Conservation (phyloP, 2,797 vertebrate species). For the Alauda arvensis region DNA sequence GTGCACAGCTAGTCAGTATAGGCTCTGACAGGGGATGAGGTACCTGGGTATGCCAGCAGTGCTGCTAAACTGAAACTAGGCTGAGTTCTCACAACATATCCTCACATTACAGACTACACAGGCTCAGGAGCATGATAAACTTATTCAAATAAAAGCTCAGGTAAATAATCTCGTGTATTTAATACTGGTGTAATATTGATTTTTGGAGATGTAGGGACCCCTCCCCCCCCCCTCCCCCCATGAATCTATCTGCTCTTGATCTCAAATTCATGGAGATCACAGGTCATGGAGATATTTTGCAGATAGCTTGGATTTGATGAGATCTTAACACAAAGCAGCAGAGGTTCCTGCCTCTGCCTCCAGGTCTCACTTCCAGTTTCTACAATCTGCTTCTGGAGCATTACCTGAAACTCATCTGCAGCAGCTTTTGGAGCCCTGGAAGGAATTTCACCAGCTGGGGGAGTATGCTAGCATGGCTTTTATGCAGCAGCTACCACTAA, state of each 20-base stretch:
- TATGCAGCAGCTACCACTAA: background rate
- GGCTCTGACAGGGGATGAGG: background rate
- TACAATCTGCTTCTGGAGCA: background rate
- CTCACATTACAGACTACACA: background rate
- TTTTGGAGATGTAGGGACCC: background rate
- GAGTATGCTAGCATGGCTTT: background rate
- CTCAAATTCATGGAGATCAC: background rate
- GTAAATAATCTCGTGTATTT: background rate
- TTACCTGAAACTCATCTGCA: background rate
- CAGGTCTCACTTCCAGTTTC: background rate
- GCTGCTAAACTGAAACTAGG: background rate
- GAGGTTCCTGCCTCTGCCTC: fast-evolving
- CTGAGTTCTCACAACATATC: background rate
- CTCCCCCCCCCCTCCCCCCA: background rate
- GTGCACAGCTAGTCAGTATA: background rate
- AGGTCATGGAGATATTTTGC: background rate
- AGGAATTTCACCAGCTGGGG: background rate
- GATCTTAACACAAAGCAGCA: background rate
- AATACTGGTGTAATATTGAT: background rate
- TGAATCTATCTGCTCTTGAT: background rate
- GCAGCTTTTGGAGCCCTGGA: background rate
- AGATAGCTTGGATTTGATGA: background rate
- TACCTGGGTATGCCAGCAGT: background rate
- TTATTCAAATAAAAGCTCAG: background rate
- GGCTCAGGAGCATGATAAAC: background rate